Base-by-base conservation (phyloP, 2,113 vertebrate species). In the Cyrtonyx montezumae region DNA sequence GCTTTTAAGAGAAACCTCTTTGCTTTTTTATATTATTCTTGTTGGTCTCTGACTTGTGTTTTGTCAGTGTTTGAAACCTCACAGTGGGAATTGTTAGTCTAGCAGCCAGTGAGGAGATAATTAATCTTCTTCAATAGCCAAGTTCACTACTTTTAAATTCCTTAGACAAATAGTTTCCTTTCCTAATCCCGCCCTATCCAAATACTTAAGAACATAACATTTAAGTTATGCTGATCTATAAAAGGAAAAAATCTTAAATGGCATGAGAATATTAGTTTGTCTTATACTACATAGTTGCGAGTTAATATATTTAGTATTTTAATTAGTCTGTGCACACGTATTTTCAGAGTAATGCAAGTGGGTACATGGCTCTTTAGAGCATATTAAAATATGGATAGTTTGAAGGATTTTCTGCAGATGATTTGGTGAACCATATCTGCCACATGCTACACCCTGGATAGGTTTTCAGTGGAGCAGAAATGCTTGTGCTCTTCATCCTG, bases 61-160 rank as follows among this genome's bases (percentile, higher is more conserved):
- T 91, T 71, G 30, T 87, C 36, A 26, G 43, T 65, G 16, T 53
- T 89, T 91, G 73, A 86, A 90, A 71, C 26, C 6, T 25, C 8
- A 8, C 0, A 1, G 26, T 81, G 79, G 80, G 73, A 94, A 80
- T 48, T 84, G 32, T 68, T 86, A 68, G 48, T 68, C 48, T 81
- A 84, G 45, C 20, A 79, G 36, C 18, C 65, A 84, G 48, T 78
- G 69, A 80, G 45, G 69, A 90, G 53, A 56, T 86, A 88, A 94
- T 90, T 94, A 94, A 84, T 93, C 51, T 88, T 88, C 48, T 79
- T 69, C 84, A 91, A 32, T 53, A 84, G 83, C 48, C 62, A 87
- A 84, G 16, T 75, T 90, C 56, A 58, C 43, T 90, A 40, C 88
- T 48, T 83, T 67, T 73, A 78, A 95, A 88, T 91, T 94, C 90